Conservation (phyloP, 1,140 invertebrate species). For the Drosophila nebulosa region DNA sequence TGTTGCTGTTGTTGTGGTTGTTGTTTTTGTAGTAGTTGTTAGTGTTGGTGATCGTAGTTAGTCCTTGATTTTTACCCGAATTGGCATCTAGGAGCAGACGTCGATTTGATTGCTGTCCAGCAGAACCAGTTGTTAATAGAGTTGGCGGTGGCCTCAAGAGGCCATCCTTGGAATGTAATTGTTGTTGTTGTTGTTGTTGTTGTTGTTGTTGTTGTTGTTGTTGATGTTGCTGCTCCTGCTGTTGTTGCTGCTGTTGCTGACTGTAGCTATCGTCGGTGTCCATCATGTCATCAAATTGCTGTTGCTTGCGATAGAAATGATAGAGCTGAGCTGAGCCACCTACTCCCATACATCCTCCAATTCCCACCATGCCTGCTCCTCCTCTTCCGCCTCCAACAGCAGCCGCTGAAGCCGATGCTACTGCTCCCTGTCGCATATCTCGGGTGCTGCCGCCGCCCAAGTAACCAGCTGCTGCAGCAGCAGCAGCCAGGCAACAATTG, state of each 20-base stretch:
- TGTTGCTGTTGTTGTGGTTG: conserved; percentile 37
- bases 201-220: conserved; percentile 23
- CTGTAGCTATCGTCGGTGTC: conserved; percentile 68
- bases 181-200: conserved; percentile 47
- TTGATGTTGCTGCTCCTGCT: conserved; percentile 36
- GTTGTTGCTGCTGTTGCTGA: conserved; percentile 45
- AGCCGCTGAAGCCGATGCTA: conserved; percentile 16
- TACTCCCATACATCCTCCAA: conserved; percentile 30
- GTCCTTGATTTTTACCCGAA: conserved; percentile 71
- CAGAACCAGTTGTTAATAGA: conserved; percentile 16
- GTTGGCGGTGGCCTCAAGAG: conserved; percentile 56
- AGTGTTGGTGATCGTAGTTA: conserved; percentile 48
- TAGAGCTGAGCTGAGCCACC: conserved; percentile 53
- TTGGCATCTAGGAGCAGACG: conserved; percentile 69
- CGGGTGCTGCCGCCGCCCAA: conserved; percentile 67
- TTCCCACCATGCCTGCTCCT: conserved; percentile 20
- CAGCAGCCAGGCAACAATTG: conserved; percentile 70
- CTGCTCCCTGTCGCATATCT: conserved; percentile 57
- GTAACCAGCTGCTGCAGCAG: conserved; percentile 55
- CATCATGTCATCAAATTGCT: conserved; percentile 64
- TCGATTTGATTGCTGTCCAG: conserved; percentile 51
- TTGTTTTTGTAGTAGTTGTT: conserved; percentile 32
- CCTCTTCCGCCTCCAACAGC: conserved; percentile 37
- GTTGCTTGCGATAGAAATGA: conserved; percentile 65
- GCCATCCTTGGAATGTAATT: conserved; percentile 65